Evolutionary conservation across 2,113 vertebrate genomes (phyloP).

Genomic region (Cromileptes altivelis): DNA sequence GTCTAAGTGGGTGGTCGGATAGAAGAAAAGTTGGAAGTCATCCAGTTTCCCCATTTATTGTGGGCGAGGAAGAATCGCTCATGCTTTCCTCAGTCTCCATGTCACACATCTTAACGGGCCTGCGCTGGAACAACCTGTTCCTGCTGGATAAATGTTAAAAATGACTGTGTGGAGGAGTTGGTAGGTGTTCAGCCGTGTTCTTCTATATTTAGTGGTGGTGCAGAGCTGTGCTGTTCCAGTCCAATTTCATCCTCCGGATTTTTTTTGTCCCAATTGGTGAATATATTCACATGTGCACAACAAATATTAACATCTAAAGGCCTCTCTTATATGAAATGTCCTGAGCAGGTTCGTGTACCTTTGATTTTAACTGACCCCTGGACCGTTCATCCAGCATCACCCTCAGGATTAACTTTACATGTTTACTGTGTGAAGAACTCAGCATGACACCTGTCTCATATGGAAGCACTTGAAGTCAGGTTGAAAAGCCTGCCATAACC

Average conservation of each 20-base stretch:
- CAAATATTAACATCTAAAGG: neutral
- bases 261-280: neutral
- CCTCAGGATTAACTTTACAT: too few relatives aligned
- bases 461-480: neutral
- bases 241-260: neutral
- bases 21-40: constrained; percentile 46
- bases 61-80: constrained; percentile 24
- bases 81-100: constrained; percentile 34
- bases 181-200: neutral
- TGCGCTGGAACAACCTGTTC: constrained; percentile 32
- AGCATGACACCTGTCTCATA: neutral
- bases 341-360: neutral
- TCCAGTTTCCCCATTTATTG: constrained; percentile 57
- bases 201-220: constrained; percentile 23
- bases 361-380: neutral
- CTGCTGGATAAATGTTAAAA: constrained; percentile 33
- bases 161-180: constrained; percentile 34
- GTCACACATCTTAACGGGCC: constrained; percentile 32
- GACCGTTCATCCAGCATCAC: neutral
- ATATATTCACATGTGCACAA: neutral
- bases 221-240: constrained; percentile 15
- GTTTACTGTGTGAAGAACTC: neutral
- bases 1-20: constrained; percentile 55
- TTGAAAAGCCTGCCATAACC: too few relatives aligned
- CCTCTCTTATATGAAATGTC: neutral